These are phyloP conservation scores for Hippasteria phrygiana DNA, from an alignment of 53 echinoderm and acorn worm genomes.

Conservation along the genomic window DNA sequence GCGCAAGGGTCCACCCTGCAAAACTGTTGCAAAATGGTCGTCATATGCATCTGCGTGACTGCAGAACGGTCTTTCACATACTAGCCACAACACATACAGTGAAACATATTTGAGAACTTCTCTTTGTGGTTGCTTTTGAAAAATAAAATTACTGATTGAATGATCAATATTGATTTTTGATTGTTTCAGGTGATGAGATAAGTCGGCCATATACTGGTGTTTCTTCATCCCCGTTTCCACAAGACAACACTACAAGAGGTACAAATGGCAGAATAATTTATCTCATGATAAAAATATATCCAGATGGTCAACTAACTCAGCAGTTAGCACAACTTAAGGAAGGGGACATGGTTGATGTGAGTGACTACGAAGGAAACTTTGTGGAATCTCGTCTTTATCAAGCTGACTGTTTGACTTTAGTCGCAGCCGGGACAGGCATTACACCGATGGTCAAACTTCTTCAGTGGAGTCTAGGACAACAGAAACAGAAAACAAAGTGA, in stretches of 20 bases:
- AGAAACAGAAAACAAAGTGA: slow-evolving; percentile 36
- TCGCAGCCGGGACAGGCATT: slow-evolving; percentile 94
- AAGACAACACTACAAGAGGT: background rate
- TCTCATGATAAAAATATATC: slow-evolving; percentile 92
- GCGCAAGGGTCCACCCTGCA: no score
- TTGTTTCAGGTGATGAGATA: slow-evolving; percentile 56
- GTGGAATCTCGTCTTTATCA: slow-evolving; percentile 67
- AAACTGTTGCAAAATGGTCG: no score
- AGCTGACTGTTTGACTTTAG: slow-evolving; percentile 63
- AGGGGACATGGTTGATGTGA: slow-evolving; percentile 80
- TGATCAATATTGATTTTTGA: background rate
- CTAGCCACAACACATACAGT: no score
- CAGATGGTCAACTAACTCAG: slow-evolving; percentile 77
- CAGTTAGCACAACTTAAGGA: slow-evolving; percentile 66
- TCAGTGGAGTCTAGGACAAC: slow-evolving; percentile 11
- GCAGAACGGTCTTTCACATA: no score
- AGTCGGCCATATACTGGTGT: slow-evolving; percentile 86
- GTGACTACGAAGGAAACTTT: slow-evolving; percentile 87
- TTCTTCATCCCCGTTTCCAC: slow-evolving; percentile 48
- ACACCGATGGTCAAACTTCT: slow-evolving; percentile 91
- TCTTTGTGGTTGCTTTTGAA: no score
- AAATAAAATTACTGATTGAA: no score
- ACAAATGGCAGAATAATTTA: slow-evolving; percentile 45
- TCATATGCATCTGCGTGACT: no score
- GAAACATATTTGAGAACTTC: no score